A percentile compares a stretch with the other conserved stretches of the same genome.
Evolutionary conservation across 2,888 invertebrate species (phyloP).

Genomic region (Neoitamus cyanurus): DNA sequence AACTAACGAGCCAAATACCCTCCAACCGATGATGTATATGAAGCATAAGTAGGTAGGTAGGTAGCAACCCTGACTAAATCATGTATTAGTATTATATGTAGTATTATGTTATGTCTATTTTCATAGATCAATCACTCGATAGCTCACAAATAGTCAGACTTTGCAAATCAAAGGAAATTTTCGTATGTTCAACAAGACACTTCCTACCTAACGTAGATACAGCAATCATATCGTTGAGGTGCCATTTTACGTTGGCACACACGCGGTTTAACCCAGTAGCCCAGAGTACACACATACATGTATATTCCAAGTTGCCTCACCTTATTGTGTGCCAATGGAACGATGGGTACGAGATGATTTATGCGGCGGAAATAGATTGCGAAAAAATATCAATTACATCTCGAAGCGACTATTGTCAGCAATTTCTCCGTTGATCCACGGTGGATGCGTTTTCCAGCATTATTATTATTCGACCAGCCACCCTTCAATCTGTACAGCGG

Average conservation of each 20-base stretch:
- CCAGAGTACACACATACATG: background rate
- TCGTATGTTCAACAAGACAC: too few species aligned
- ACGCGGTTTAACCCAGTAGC: background rate
- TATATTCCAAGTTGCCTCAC: conserved; percentile 1
- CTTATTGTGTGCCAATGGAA: background rate
- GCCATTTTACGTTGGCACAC: background rate
- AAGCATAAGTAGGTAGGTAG: too few species aligned
- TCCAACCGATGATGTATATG: too few species aligned
- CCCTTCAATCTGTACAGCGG: background rate
- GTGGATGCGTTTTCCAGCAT: background rate
- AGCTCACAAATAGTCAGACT: too few species aligned
- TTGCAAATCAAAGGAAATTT: too few species aligned
- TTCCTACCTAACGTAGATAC: too few species aligned
- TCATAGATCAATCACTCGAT: too few species aligned
- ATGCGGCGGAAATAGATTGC: conserved; percentile 37
- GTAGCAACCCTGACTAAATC: too few species aligned
- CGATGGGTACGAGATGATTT: conserved; percentile 2
- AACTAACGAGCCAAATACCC: too few species aligned
- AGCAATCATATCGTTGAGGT: too few species aligned
- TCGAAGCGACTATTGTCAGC: conserved; percentile 2
- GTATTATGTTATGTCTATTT: too few species aligned
- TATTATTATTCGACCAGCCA: background rate
- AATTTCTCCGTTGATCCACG: background rate
- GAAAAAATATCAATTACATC: conserved; percentile 37
- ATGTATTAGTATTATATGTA: too few species aligned